These are phyloP conservation scores for Anthopleura xanthogrammica DNA, from an alignment of 92 coral and sea anemone species.

Conservation along the genomic window DNA sequence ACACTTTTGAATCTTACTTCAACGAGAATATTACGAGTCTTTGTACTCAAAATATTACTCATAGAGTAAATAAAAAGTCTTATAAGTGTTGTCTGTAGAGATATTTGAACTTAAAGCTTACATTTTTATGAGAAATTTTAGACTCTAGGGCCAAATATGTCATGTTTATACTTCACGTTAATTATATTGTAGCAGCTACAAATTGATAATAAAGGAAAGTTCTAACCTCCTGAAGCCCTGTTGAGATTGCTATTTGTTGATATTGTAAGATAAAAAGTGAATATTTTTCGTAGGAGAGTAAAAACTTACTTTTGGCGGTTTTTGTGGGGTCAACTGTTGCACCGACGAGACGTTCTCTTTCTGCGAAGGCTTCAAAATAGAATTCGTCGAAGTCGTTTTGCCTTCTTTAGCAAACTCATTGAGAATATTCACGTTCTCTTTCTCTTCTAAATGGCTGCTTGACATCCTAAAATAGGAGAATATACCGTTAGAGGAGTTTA, in stretches of 20 bases:
- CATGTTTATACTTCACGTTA: conserved; percentile 13
- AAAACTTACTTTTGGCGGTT: conserved; percentile 36
- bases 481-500: conserved; percentile 14
- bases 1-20: neutral
- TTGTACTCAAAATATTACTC: neutral
- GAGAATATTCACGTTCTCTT: conserved; percentile 57
- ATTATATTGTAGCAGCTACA: conserved; percentile 18
- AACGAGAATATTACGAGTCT: neutral
- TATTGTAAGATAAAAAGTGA: neutral
- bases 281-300: neutral
- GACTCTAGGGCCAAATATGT: conserved; percentile 6
- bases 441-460: conserved; percentile 46
- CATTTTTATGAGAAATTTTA: neutral
- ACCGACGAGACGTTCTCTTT: conserved; percentile 32
- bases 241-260: neutral
- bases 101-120: neutral
- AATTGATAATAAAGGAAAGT: conserved; percentile 1
- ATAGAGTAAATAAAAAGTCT: neutral
- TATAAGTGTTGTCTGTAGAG: neutral
- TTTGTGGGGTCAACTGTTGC: conserved; percentile 38
- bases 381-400: conserved; percentile 25
- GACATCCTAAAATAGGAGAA: conserved; percentile 59
- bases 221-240: neutral
- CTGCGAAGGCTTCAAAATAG: conserved; percentile 74
- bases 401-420: conserved; percentile 46